Percentiles rank a stretch among this genome's conserved stretches.
These are phyloP conservation scores for Caenorhabditis plicata DNA, from an alignment of 2,888 invertebrate genomes.

Conservation along the genomic window DNA sequence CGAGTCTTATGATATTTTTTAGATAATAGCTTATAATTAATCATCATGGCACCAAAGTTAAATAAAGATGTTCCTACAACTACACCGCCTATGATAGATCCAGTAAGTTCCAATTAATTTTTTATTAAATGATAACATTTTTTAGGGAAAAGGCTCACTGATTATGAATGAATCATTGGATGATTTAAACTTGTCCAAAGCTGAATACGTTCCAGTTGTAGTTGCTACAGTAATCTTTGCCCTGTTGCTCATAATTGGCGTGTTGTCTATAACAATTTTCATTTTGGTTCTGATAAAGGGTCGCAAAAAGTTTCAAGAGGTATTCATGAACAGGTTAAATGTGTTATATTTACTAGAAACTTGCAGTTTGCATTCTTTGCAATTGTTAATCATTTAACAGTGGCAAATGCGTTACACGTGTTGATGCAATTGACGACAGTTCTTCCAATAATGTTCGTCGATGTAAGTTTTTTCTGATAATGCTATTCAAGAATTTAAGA, in stretches of 20 bases:
- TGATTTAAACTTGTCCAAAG: slow-evolving; percentile 32
- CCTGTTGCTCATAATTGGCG: slow-evolving; percentile 20
- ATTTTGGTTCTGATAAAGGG: slow-evolving; percentile 30
- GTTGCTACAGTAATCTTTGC: slow-evolving; percentile 29
- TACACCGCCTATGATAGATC: too few species aligned
- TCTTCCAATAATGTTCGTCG: slow-evolving; percentile 35
- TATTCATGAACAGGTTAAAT: neutral
- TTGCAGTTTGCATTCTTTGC: slow-evolving; percentile 22
- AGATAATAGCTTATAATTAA: too few species aligned
- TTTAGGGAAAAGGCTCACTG: slow-evolving; percentile 25
- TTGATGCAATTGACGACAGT: slow-evolving; percentile 27
- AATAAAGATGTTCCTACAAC: too few species aligned
- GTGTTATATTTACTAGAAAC: slow-evolving; percentile 1
- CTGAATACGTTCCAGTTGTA: slow-evolving; percentile 35
- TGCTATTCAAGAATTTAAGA: too few species aligned
- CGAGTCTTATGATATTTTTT: too few species aligned
- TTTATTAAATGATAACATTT: neutral
- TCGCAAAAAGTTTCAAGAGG: slow-evolving; percentile 30
- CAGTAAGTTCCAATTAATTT: slow-evolving; percentile 1
- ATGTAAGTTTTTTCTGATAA: too few species aligned
- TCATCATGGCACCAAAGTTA: too few species aligned
- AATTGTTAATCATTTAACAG: slow-evolving; percentile 14
- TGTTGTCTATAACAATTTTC: slow-evolving; percentile 23
- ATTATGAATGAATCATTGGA: slow-evolving; percentile 33
- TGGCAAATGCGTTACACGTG: slow-evolving; percentile 29